A percentile compares a stretch with the other conserved stretches of the same genome.
These are phyloP conservation scores for Schizaphis graminum DNA, from an alignment of 2,888 invertebrate species.

Conservation along the genomic window DNA sequence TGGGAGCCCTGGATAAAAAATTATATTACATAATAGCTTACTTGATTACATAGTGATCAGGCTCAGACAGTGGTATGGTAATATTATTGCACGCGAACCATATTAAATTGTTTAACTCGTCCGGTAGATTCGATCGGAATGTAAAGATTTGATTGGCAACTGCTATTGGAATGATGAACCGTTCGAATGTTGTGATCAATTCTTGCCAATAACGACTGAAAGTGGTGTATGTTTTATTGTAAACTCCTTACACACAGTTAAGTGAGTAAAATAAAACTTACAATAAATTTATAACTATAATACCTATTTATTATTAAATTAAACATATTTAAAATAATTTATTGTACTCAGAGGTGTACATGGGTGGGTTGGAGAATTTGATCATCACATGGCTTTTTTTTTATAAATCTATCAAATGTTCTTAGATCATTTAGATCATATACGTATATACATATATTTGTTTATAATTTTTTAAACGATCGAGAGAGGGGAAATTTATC, in stretches of 20 bases:
- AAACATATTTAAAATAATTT: background rate
- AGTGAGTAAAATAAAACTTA: conserved; percentile 65
- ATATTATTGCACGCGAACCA: background rate
- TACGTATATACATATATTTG: too few relatives aligned
- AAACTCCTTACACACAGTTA: conserved; percentile 68
- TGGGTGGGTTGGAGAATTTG: too few relatives aligned
- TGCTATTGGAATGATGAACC: conserved; percentile 69
- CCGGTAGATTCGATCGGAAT: conserved; percentile 71
- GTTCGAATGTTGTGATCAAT: conserved; percentile 69
- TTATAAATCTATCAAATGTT: too few relatives aligned
- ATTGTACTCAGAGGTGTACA: too few relatives aligned
- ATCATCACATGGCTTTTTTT: too few relatives aligned
- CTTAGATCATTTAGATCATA: too few relatives aligned
- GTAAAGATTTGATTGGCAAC: conserved; percentile 68
- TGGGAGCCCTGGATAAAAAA: too few relatives aligned
- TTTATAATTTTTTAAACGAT: too few relatives aligned
- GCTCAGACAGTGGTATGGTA: background rate
- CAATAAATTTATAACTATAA: background rate
- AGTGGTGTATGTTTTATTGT: conserved; percentile 69
- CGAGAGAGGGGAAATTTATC: too few relatives aligned
- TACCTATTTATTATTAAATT: background rate
- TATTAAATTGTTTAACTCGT: background rate
- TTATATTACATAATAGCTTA: too few relatives aligned
- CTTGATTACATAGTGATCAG: background rate
- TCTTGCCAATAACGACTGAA: conserved; percentile 69